Conservation (phyloP, 2,888 invertebrate species). For the Congeria kusceri region DNA sequence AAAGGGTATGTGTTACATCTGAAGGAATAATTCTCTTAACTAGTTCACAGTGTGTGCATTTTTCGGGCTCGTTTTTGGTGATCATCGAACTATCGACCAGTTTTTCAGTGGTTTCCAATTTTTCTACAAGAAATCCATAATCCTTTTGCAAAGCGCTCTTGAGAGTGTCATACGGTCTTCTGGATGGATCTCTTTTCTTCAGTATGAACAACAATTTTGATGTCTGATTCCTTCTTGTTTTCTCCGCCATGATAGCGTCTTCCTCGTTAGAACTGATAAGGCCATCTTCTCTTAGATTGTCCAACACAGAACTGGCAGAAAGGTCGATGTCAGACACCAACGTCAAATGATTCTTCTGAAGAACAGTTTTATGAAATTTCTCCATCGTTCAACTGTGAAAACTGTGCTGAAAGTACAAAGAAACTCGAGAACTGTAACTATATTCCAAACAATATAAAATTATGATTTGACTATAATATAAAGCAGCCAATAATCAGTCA, state of each 20-base stretch:
- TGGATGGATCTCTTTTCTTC: constrained; percentile 5
- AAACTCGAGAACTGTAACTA: no score
- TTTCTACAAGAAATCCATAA: constrained; percentile 15
- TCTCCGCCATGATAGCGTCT: constrained; percentile 10
- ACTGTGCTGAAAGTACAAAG: no score
- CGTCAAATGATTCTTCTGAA: constrained; percentile 9
- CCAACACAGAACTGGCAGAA: background rate
- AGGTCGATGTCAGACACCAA: constrained; percentile 15
- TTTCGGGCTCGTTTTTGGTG: background rate
- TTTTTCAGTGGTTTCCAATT: constrained; percentile 6
- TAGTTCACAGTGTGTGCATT: constrained; percentile 25
- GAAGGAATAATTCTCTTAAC: constrained; percentile 26
- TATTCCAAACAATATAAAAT: no score
- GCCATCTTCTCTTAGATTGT: constrained; percentile 11
- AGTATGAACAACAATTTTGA: constrained; percentile 10
- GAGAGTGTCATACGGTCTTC: constrained; percentile 2
- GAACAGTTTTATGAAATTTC: background rate
- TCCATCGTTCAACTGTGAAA: background rate
- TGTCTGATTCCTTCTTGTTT: constrained; percentile 11
- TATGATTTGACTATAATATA: no score
- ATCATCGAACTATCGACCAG: background rate
- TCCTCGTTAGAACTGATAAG: constrained; percentile 25
- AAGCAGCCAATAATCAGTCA: no score
- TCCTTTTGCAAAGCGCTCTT: constrained; percentile 3
- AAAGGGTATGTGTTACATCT: constrained; percentile 33